Evolutionary conservation across 2,888 invertebrate species (phyloP), one percentile per base, ranked within the genome.

Genomic region (Drosophila robusta): DNA sequence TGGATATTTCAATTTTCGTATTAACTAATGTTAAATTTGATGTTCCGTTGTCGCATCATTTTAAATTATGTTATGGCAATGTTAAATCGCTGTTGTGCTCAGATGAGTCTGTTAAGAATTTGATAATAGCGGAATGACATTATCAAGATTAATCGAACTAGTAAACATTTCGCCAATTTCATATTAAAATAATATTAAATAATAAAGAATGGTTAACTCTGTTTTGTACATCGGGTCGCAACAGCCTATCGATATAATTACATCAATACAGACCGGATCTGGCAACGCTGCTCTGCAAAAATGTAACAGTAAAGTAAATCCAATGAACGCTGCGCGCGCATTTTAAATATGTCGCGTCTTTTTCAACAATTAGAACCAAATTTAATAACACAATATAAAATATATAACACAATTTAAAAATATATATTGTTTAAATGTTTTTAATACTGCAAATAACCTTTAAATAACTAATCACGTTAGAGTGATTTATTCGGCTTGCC

Each of bases 301-400:
- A 4, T 32, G 26, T 26, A 51, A 47, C 62, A 26, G 65, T 44
- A 38, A 29, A 70, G 49, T 32, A n/a, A 44, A n/a, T 54, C 14
- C n/a, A 11, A 34, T 32, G 32, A 69, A 39, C 16, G 39, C 45
- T 44, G 64, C 34, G 55, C 72, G 77, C 45, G 67, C 58, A 58
- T 62, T 72, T 64, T 22, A 57, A 39, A n/a, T n/a, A n/a, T n/a
- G n/a, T n/a, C n/a, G n/a, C n/a, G n/a, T n/a, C n/a, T n/a, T n/a
- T n/a, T n/a, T n/a, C n/a, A n/a, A n/a, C n/a, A n/a, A 47, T 46
- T 55, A 36, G 42, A 24, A 60, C 39, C 69, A 54, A 68, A 41
- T 60, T 38, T 24, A 45, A 52, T 45, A 42, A 38, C 24, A 39
- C 36, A 18, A 39, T 38, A 55, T 14, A 39, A 26, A 38, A 22